These are phyloP conservation scores for Myoxocephalus aenaeus DNA, from an alignment of 2,797 vertebrate species.

Conservation along the genomic window DNA sequence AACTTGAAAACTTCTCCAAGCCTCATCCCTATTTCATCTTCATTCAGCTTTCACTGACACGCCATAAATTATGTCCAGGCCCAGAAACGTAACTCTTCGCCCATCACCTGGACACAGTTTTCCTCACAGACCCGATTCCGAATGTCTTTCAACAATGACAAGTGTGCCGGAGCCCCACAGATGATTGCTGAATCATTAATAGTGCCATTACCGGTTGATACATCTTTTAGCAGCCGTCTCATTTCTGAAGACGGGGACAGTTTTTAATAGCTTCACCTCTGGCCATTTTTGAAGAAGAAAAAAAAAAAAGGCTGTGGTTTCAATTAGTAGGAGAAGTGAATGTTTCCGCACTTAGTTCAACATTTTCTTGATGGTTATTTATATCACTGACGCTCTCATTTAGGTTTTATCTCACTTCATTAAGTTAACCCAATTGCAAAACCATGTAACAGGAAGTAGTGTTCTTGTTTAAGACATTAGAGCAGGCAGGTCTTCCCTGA, in stretches of 20 bases:
- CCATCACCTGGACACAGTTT: slow-evolving; percentile 45
- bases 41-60: not conserved
- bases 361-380: slow-evolving; percentile 40
- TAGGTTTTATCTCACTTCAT: slow-evolving; percentile 37
- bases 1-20: slow-evolving; percentile 36
- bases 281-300: slow-evolving; percentile 50
- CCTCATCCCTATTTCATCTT: slow-evolving; percentile 28
- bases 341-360: slow-evolving; percentile 31
- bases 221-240: slow-evolving; percentile 59
- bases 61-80: slow-evolving; percentile 24
- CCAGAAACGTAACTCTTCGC: slow-evolving; percentile 15
- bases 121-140: not conserved
- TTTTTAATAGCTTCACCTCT: slow-evolving; percentile 66
- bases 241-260: slow-evolving; percentile 56
- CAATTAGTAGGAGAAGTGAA: slow-evolving; percentile 37
- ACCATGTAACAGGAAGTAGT: slow-evolving; percentile 20
- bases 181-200: slow-evolving; percentile 75
- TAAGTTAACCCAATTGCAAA: slow-evolving; percentile 37
- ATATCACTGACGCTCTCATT: slow-evolving; percentile 35
- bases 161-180: slow-evolving; percentile 44
- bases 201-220: slow-evolving; percentile 63
- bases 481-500: not conserved
- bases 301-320: slow-evolving; percentile 26
- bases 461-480: slow-evolving; percentile 11
- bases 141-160: slow-evolving; percentile 61